Evolutionary conservation across 2,113 vertebrate species (phyloP).

Genomic region (Hemichromis elongatus): DNA sequence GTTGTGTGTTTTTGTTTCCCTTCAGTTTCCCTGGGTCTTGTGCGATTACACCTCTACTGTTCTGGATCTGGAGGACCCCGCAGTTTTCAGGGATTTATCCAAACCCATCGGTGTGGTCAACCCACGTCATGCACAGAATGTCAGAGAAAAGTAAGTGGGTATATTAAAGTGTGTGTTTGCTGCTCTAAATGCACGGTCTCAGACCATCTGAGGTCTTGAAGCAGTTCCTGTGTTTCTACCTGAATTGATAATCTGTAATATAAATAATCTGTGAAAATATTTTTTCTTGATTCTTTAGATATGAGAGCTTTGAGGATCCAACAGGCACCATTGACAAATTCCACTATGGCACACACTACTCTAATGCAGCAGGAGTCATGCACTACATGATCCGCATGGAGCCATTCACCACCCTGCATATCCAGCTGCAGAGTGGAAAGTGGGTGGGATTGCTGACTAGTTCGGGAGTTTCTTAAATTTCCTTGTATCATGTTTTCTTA

Average conservation of each 20-base stretch:
- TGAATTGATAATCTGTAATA: background rate
- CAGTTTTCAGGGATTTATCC: slow-evolving; percentile 90
- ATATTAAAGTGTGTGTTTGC: background rate
- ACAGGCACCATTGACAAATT: slow-evolving; percentile 93
- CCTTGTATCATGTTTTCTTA: background rate
- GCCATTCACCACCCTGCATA: slow-evolving; percentile 93
- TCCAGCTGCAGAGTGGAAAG: slow-evolving; percentile 97
- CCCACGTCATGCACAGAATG: slow-evolving; percentile 85
- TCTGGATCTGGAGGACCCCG: slow-evolving; percentile 84
- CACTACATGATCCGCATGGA: slow-evolving; percentile 99
- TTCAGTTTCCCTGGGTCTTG: slow-evolving; percentile 94
- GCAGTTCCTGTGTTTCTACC: background rate
- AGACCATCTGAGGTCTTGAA: background rate
- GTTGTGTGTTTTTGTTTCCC: background rate
- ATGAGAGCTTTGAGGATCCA: slow-evolving; percentile 96
- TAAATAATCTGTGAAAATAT: background rate
- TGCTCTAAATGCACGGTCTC: background rate
- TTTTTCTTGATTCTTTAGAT: slow-evolving; percentile 66
- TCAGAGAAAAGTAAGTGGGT: slow-evolving; percentile 86
- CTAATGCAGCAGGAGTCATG: slow-evolving; percentile 97
- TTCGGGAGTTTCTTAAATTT: background rate
- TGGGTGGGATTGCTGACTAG: slow-evolving; percentile 52
- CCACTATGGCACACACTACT: slow-evolving; percentile 98
- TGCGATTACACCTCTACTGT: slow-evolving; percentile 85
- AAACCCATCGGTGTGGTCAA: slow-evolving; percentile 97